A percentile compares a stretch with the other conserved stretches of the same genome.
Conservation (phyloP, 2,888 invertebrate genomes). For the Tenthredo amoena region DNA sequence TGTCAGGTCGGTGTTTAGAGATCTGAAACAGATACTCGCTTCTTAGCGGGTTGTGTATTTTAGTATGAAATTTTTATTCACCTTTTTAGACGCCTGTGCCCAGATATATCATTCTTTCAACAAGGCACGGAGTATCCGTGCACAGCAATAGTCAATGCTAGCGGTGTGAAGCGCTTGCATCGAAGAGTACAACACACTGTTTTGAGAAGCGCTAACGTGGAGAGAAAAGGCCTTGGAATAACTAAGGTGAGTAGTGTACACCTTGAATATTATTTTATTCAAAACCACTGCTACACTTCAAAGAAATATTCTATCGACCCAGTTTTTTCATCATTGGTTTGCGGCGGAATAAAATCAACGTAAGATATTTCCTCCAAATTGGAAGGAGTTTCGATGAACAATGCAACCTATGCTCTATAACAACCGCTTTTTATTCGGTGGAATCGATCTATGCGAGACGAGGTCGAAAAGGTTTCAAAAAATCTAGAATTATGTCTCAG, state of each 20-base stretch:
- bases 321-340: too few relatives aligned
- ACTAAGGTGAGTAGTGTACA: constrained; percentile 85
- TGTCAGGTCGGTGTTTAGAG: constrained; percentile 82
- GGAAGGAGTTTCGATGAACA: too few relatives aligned
- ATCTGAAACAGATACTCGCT: constrained; percentile 9
- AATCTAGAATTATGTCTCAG: neutral
- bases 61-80: neutral
- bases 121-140: constrained; percentile 95
- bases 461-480: too few relatives aligned
- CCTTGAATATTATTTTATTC: neutral
- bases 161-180: constrained; percentile 91
- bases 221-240: constrained; percentile 92
- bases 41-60: neutral
- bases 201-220: constrained; percentile 92
- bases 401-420: too few relatives aligned
- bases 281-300: neutral
- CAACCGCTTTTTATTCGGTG: too few relatives aligned
- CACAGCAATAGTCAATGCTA: constrained; percentile 87
- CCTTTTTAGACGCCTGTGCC: constrained; percentile 86
- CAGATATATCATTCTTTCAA: constrained; percentile 99
- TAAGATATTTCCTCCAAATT: too few relatives aligned
- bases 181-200: constrained; percentile 93
- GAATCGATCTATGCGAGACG: too few relatives aligned
- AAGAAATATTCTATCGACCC: neutral
- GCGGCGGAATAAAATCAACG: too few relatives aligned